phyloP scores from a whole-genome alignment of 1,140 invertebrate genomes.

The Meteorus sp. region DNA sequence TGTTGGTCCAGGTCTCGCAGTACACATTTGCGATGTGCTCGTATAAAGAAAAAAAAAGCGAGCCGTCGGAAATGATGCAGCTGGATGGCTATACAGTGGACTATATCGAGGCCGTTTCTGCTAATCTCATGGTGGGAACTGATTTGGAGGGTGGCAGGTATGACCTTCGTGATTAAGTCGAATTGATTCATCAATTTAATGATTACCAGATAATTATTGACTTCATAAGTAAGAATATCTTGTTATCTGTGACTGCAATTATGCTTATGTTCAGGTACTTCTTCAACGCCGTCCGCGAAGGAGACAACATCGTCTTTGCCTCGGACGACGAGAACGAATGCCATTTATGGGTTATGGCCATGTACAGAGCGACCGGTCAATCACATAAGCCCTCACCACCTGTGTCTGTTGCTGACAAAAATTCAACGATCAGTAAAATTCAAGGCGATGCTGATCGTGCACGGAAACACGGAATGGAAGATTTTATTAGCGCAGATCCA shows the following conservation, averaged over 20 bases:
- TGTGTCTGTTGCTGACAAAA: constrained; percentile 80
- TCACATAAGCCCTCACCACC: constrained; percentile 97
- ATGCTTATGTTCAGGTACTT: constrained; percentile 73
- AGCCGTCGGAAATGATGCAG: constrained; percentile 99
- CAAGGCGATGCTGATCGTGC: constrained; percentile 95
- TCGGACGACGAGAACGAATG: constrained; percentile 98
- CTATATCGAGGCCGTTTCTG: constrained; percentile 93
- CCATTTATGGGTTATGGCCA: constrained; percentile 97
- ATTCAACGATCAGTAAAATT: constrained; percentile 84
- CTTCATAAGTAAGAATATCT: no score
- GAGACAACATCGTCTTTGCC: constrained; percentile 95
- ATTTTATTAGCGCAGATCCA: constrained; percentile 97
- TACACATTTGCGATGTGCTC: constrained; percentile 99
- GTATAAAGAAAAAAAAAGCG: constrained; percentile 98
- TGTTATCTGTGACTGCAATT: neutral
- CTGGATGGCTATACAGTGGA: constrained; percentile 99
- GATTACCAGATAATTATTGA: no score
- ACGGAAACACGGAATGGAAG: constrained; percentile 98
- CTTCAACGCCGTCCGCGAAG: constrained; percentile 98
- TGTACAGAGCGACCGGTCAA: constrained; percentile 98
- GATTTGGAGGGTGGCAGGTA: constrained; percentile 60
- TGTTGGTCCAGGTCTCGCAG: constrained; percentile 98
- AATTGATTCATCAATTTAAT: no score
- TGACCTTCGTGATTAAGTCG: no score
- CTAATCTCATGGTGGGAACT: constrained; percentile 88